phyloP scores from a whole-genome alignment of 2,888 invertebrate species.

The Oxyteleia sp. region DNA sequence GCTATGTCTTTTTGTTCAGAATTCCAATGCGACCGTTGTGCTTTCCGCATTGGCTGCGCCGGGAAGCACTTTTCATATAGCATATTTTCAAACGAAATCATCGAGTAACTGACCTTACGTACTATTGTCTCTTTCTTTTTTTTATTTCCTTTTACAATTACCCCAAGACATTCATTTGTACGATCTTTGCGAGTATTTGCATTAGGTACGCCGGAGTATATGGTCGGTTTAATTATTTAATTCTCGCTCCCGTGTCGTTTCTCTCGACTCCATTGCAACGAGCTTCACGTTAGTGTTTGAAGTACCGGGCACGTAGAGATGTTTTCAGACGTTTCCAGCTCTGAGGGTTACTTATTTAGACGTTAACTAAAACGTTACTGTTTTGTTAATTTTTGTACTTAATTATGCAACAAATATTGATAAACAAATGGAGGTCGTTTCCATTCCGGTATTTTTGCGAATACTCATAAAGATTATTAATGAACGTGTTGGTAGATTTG shows the following conservation, averaged over 20 bases:
- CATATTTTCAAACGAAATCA: slow-evolving; percentile 66
- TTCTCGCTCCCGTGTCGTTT: slow-evolving; percentile 49
- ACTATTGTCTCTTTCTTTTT: slow-evolving; percentile 75
- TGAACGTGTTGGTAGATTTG: slow-evolving; percentile 41
- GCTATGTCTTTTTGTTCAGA: slow-evolving; percentile 54
- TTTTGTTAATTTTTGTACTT: slow-evolving; percentile 42
- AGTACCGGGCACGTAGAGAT: slow-evolving; percentile 25
- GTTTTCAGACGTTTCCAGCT: slow-evolving; percentile 33
- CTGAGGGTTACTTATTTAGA: slow-evolving; percentile 43
- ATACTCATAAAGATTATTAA: slow-evolving; percentile 27
- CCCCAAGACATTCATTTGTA: slow-evolving; percentile 69
- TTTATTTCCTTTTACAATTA: slow-evolving; percentile 60
- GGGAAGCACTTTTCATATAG: slow-evolving; percentile 70
- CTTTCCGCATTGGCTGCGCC: slow-evolving; percentile 75
- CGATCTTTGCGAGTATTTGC: slow-evolving; percentile 59
- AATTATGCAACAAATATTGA: slow-evolving; percentile 15
- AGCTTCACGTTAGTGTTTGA: slow-evolving; percentile 33
- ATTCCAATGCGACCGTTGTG: slow-evolving; percentile 54
- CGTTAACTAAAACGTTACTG: slow-evolving; percentile 35
- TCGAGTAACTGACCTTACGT: slow-evolving; percentile 67
- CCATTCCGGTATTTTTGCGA: slow-evolving; percentile 20
- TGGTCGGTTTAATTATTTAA: slow-evolving; percentile 59
- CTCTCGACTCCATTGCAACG: slow-evolving; percentile 40
- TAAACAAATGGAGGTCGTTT: slow-evolving; percentile 7
- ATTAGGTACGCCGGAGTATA: slow-evolving; percentile 37